A percentile compares a stretch with the other conserved stretches of the same genome.
These are phyloP conservation scores for Australoheros facetus DNA, from an alignment of 2,797 vertebrate species.

Conservation along the genomic window DNA sequence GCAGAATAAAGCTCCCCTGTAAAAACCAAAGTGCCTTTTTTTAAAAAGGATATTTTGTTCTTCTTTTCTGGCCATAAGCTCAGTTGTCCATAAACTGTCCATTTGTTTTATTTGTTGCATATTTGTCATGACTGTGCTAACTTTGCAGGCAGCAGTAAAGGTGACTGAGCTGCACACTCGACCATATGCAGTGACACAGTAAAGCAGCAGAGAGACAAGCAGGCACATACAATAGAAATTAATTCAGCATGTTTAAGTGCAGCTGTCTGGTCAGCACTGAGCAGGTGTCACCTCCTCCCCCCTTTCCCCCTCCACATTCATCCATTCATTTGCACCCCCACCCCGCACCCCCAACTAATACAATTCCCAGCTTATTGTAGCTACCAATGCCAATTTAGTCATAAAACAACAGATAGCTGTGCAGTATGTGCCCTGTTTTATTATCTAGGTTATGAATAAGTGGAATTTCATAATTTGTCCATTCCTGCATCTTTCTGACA, in stretches of 20 bases:
- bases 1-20: not conserved
- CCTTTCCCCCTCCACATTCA: not conserved
- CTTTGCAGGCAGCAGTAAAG: not conserved
- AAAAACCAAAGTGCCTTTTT: not conserved
- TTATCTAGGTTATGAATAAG: not conserved
- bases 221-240: slow-evolving; percentile 47
- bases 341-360: not conserved
- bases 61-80: not conserved
- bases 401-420: not conserved
- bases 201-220: slow-evolving; percentile 12
- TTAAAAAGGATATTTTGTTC: not conserved
- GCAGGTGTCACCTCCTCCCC: slow-evolving; percentile 47
- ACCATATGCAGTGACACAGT: not conserved
- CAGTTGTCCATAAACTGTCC: not conserved
- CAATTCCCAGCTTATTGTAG: not conserved
- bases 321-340: not conserved
- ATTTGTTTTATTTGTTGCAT: not conserved
- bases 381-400: not conserved
- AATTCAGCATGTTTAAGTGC: slow-evolving; percentile 61
- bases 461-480: not conserved
- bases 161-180: not conserved
- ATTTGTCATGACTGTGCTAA: not conserved
- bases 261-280: slow-evolving; percentile 53
- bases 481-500: not conserved
- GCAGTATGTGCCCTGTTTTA: not conserved